Conservation (phyloP, 2,113 vertebrate species). For the Lepidothrix coronata region DNA sequence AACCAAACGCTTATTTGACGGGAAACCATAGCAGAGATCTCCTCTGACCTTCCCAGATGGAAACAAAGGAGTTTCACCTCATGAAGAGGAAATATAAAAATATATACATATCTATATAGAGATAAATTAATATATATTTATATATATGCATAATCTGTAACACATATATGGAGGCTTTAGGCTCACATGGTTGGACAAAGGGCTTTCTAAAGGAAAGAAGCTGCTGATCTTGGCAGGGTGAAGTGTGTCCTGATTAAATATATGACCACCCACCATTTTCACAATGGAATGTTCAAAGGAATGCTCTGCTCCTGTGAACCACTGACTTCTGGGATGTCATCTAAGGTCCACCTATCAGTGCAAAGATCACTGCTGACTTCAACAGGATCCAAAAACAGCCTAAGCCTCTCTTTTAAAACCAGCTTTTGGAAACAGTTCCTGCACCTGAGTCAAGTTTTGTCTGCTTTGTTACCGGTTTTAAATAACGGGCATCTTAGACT, state of each 20-base stretch:
- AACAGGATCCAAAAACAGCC: background rate
- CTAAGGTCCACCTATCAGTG: background rate
- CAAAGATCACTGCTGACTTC: background rate
- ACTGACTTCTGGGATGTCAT: background rate
- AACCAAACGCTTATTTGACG: background rate
- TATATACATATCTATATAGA: background rate
- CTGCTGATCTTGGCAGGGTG: background rate
- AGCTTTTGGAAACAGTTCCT: background rate
- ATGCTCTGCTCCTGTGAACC: accelerated
- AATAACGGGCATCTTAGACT: background rate
- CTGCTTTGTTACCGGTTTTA: background rate
- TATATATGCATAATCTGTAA: background rate
- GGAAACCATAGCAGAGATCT: background rate
- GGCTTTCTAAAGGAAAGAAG: background rate
- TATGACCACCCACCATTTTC: background rate
- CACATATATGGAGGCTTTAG: background rate
- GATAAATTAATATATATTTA: background rate
- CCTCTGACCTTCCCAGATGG: background rate
- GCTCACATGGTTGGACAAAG: background rate
- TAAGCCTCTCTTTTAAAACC: background rate
- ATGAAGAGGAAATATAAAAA: background rate
- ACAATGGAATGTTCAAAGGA: background rate
- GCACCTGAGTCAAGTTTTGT: background rate
- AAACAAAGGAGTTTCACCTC: background rate
- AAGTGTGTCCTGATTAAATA: background rate